phyloP scores from a whole-genome alignment of 2,113 vertebrate genomes.

The Corythaeola cristata region DNA sequence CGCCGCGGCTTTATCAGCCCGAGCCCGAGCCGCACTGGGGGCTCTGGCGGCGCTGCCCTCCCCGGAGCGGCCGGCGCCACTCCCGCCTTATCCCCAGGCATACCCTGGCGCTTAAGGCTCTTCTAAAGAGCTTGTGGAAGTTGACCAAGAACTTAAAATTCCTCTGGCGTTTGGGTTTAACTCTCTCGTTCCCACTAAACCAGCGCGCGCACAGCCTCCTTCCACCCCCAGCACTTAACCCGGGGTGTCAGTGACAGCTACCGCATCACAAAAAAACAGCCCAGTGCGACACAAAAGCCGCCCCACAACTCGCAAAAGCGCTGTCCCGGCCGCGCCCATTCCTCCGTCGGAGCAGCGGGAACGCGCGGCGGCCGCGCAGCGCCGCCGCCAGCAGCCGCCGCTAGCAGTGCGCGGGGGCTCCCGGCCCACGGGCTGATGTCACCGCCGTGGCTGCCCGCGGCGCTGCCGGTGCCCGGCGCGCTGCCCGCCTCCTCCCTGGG shows the following conservation, averaged over 20 bases:
- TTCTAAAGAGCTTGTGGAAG: too few species aligned
- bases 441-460: not conserved
- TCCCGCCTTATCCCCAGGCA: not conserved
- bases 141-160: fast-evolving
- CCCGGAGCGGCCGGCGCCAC: not conserved
- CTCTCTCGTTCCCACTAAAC: not conserved
- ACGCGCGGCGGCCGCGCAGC: too few species aligned
- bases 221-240: too few species aligned
- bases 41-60: too few species aligned
- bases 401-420: too few species aligned
- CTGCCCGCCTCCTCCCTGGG: too few species aligned
- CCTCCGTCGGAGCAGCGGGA: not conserved
- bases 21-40: too few species aligned
- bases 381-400: too few species aligned
- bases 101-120: not conserved
- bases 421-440: not conserved
- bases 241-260: not conserved
- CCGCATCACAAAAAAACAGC: not conserved
- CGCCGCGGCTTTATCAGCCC: not conserved
- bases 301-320: too few species aligned
- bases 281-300: not conserved
- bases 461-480: not conserved
- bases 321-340: too few species aligned
- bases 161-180: not conserved
- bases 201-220: not conserved